Evolutionary conservation across 2,888 invertebrate species (phyloP), one percentile per base, ranked within the genome.

Genomic region (Amaurobius ferox): DNA sequence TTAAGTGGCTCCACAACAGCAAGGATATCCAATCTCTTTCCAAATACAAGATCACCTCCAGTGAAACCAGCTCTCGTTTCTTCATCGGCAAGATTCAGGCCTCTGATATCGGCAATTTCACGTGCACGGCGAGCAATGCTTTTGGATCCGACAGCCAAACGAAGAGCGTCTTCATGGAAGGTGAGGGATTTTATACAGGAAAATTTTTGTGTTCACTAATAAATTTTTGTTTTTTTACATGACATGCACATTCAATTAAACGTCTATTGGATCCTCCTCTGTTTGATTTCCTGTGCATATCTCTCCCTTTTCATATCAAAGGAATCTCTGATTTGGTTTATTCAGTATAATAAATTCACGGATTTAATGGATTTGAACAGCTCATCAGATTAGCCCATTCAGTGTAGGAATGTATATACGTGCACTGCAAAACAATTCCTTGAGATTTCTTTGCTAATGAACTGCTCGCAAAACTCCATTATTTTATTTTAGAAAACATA

Each of bases 51-150:
- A 81, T 81, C 5, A 29, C 26, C 2, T 68, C 39, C 11, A 30
- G 32, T 5, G 32, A 81, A 66, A 81, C 19, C 29, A 68, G 29
- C n/a, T 81, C 81, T 11, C 30, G 44, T 28, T 62, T 76, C 11
- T 39, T 19, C 0, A 79, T 86, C 11, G 73, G 35, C 1, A 35
- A 68, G 28, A 62, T 87, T 16, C 64, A 83, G 29, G 29, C 78
- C 7, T 66, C 55, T 16, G 44, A 83, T 73, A 79, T 87, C 29
- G 83, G 83, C 23, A 87, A 87, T 62, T 87, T 67, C 26, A 78
- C 87, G 11, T 83, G 78, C 26, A 62, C 40, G 0, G 78, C 32
- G 1, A 72, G 26, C 16, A 83, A 79, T 48, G 32, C 23, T 23
- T 78, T 29, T 26, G 81, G 78, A 23, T n/a, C 44, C 9, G 83